A percentile compares a stretch with the other conserved stretches of the same genome.
Evolutionary conservation across 2,888 invertebrate genomes (phyloP).

Genomic region (Eulithis testata): DNA sequence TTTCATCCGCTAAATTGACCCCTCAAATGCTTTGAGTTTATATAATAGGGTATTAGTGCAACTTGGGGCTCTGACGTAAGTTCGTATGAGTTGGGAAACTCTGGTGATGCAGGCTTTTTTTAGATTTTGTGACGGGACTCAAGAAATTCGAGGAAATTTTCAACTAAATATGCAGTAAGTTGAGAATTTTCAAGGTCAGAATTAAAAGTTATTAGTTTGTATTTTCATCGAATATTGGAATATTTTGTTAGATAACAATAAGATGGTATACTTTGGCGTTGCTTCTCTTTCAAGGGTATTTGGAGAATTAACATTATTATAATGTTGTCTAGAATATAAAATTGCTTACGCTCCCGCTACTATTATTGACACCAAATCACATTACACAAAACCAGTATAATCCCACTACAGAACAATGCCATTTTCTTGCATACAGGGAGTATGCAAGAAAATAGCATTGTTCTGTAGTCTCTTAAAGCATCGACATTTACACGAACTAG

Average conservation of each 20-base stretch:
- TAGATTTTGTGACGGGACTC: neutral
- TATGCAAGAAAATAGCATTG: no score
- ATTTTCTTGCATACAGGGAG: no score
- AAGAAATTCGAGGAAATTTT: no score
- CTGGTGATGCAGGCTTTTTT: neutral
- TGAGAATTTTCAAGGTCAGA: neutral
- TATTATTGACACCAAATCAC: neutral
- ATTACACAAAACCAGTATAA: neutral
- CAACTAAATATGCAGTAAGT: neutral
- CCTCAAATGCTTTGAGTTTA: constrained; percentile 31
- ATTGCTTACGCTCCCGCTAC: neutral
- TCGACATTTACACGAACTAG: no score
- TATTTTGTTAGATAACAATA: neutral
- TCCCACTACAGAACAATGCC: no score
- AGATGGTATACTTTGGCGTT: neutral
- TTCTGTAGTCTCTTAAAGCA: no score
- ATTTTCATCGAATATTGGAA: neutral
- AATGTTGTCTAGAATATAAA: neutral
- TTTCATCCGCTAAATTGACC: constrained; percentile 38
- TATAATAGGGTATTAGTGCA: constrained; percentile 26
- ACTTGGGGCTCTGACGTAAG: constrained; percentile 15
- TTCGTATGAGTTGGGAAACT: neutral
- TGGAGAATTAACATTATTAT: neutral
- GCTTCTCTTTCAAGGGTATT: neutral
- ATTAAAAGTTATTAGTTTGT: neutral